Base-by-base conservation (phyloP, 2,888 invertebrate species). In the Phymatocera aterrima region DNA sequence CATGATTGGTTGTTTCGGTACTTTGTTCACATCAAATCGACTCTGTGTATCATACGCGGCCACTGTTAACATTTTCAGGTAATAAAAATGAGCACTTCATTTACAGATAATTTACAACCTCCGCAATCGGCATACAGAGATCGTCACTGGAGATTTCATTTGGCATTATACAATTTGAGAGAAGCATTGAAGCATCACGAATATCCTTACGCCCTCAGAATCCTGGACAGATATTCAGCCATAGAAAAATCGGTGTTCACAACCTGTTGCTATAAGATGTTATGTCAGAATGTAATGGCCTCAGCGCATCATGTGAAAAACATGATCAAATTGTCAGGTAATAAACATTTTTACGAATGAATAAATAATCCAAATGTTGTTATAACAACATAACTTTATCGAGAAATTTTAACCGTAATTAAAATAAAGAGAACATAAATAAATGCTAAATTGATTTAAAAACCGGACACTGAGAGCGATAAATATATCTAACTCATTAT, bases 301-400 rank as follows among this genome's bases (percentile, higher is more conserved):
- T 84, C 85, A 6, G 80, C 82, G n/a, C 78, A 82, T 40, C 85
- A 85, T 79, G 57, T 88, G 37, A 77, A 57, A 46, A 82, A 85
- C 40, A 83, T 89, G 34, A 81, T 85, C 54, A 78, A 81, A 57
- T 77, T 80, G 31, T 83, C 88, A 88, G 87, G 87, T 88, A 88
- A 85, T 68, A 72, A 43, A 43, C 57, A 75, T 48, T 54, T 75
- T 60, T 18, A 6, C 10, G 37, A 18, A 64, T 21, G 0, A 37
- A 37, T 34, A 8, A 34, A 37, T 64, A 64, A n/a, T 57, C 57
- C n/a, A n/a, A n/a, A n/a, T n/a, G 37, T 37, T 64, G 37, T 10
- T n/a, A 10, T 0, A 57, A 57, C 3, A 57, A 57, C 57, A 0
- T 57, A 1, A 28, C 28, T 57, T 28, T 28, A 57, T 28, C 8